Percentiles rank a stretch among this genome's conserved stretches.
These are phyloP conservation scores for Machimus atricapillus DNA, from an alignment of 2,888 invertebrate genomes.

Conservation along the genomic window DNA sequence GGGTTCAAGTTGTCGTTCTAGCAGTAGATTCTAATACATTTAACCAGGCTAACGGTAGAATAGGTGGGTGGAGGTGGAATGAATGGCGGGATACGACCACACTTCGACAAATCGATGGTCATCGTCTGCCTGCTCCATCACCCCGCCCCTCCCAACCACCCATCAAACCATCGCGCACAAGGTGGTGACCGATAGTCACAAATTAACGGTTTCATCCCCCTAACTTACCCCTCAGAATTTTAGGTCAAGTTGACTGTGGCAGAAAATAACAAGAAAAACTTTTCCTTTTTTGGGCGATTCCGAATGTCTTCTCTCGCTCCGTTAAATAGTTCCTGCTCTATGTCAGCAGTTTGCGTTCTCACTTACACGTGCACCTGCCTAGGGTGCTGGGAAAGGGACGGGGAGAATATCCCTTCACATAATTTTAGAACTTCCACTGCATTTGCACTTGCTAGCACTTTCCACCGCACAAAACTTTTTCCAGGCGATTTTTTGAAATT, in stretches of 20 bases:
- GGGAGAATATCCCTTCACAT: neutral
- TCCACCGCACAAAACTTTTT: neutral
- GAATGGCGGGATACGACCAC: neutral
- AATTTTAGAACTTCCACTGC: constrained; percentile 10
- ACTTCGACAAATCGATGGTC: neutral
- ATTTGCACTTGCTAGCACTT: constrained; percentile 2
- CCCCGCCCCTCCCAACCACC: no score
- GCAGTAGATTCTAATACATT: neutral
- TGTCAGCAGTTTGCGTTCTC: neutral
- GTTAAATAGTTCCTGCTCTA: constrained; percentile 16
- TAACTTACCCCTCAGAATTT: constrained; percentile 28
- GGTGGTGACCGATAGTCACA: constrained; percentile 37
- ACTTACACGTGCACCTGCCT: neutral
- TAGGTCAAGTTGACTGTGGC: constrained; percentile 37
- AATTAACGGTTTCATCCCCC: neutral
- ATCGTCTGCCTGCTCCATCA: neutral
- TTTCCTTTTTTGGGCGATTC: neutral
- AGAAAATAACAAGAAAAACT: neutral
- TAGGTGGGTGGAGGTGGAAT: neutral
- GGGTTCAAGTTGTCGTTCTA: neutral
- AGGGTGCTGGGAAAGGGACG: neutral
- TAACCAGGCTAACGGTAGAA: neutral
- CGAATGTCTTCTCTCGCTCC: neutral
- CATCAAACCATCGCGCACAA: neutral
- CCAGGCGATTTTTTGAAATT: neutral